Evolutionary conservation across 2,888 invertebrate genomes (phyloP), one percentile per base, ranked within the genome.

Genomic region (Megastigmus dorsalis): DNA sequence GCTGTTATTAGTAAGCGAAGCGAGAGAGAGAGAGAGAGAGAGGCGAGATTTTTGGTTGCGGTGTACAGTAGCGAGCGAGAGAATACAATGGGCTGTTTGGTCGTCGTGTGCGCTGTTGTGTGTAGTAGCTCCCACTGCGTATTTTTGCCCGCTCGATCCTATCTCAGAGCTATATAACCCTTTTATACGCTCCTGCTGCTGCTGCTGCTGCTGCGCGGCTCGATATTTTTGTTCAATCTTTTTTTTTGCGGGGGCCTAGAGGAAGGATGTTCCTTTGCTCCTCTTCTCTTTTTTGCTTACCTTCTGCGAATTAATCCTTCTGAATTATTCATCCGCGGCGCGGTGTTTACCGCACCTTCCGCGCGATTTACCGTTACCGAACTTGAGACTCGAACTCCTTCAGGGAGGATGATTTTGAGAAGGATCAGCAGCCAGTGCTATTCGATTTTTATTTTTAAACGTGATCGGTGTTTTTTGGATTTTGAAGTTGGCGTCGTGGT

Each of bases 11-110:
- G n/a, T n/a, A n/a, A n/a, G n/a, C 13, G n/a, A 15, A 13, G 45
- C 3, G 3, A 54, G 54, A 28, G 4, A 30, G 30, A 30, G 54
- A 36, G 54, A 30, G 54, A 54, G 15, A 15, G 28, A 38, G n/a
- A n/a, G 3, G 38, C 13, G 36, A 43, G 15, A 41, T n/a, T n/a
- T n/a, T n/a, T n/a, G 15, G 6, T 26, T 26, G 15, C 15, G 38
- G 7, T 38, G 48, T 28, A 28, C 23, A 50, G 50, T 26, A 63
- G 50, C 50, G 63, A 48, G 15, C 2, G 33, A 10, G 45, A 18
- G 43, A 60, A 55, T 48, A 73, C 73, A 73, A 67, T 73, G 38
- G 72, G 59, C 71, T 26, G 26, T 60, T 66, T 33, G 38, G 4
- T 9, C 20, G 10, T 18, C 7, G 41, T 59, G 36, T 67, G n/a